phyloP scores from a whole-genome alignment of 2,888 invertebrate species.

The Chymomyza caudatula region DNA sequence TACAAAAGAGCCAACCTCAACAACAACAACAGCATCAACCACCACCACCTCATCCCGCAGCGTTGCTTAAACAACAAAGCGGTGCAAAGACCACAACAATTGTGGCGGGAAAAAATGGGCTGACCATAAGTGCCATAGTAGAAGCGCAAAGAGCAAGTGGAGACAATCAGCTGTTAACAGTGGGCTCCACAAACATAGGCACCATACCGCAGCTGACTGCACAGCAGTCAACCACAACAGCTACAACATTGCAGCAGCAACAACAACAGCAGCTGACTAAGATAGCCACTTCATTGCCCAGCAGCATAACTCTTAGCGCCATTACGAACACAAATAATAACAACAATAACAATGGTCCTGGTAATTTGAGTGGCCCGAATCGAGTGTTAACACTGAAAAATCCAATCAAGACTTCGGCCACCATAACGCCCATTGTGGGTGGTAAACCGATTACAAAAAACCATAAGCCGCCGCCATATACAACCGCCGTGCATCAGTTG shows the following conservation, averaged over 20 bases:
- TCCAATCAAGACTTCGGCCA: conserved; percentile 70
- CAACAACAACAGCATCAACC: conserved; percentile 4
- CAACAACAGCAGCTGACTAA: conserved; percentile 48
- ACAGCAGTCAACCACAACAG: conserved; percentile 23
- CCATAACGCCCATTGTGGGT: conserved; percentile 78
- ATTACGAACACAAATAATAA: conserved; percentile 44
- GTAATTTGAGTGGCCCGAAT: conserved; percentile 28
- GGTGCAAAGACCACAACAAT: conserved; percentile 55
- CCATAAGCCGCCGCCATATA: conserved; percentile 75
- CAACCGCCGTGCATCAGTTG: conserved; percentile 72
- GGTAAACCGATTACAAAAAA: conserved; percentile 74
- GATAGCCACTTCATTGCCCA: conserved; percentile 65
- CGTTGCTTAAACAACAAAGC: conserved; percentile 16
- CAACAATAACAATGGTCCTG: conserved; percentile 27
- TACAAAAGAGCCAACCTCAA: conserved; percentile 38
- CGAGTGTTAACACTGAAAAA: conserved; percentile 58
- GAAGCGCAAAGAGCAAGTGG: conserved; percentile 43
- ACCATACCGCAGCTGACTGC: conserved; percentile 79
- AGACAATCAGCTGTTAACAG: conserved; percentile 44
- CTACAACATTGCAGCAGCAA: conserved; percentile 47
- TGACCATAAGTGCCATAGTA: conserved; percentile 68
- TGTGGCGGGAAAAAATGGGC: conserved; percentile 70
- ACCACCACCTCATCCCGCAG: conserved; percentile 13
- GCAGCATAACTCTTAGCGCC: conserved; percentile 70
- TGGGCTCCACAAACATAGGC: conserved; percentile 85